Conservation (phyloP, 2,113 vertebrate species). For the Proteles cristata region DNA sequence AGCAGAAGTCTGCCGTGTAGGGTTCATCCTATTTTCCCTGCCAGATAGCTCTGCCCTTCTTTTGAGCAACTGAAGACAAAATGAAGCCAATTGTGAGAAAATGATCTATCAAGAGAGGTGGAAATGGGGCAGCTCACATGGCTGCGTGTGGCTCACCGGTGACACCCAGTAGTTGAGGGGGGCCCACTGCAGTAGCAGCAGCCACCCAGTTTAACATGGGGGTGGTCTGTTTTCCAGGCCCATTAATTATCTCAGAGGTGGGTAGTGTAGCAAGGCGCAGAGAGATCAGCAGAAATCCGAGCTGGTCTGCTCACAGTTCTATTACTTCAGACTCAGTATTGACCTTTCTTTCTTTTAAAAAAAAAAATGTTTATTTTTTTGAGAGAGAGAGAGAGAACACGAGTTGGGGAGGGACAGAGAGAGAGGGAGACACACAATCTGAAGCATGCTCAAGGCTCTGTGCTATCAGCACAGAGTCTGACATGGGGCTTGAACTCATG, state of each 20-base stretch:
- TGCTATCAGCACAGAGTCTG: no score
- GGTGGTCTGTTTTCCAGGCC: not conserved
- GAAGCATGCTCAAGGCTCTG: no score
- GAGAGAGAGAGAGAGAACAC: no score
- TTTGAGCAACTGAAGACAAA: not conserved
- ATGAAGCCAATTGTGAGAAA: not conserved
- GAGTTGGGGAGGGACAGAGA: no score
- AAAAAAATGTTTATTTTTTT: no score
- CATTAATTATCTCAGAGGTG: no score
- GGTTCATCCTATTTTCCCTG: not conserved
- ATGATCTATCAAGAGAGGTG: not conserved
- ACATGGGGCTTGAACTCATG: no score
- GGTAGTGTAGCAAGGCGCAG: not conserved
- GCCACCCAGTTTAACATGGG: not conserved
- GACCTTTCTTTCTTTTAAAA: not conserved
- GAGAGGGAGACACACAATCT: no score
- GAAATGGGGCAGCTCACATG: accelerated
- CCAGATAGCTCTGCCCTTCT: not conserved
- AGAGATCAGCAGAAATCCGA: not conserved
- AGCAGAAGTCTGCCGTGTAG: not conserved
- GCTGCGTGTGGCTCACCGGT: accelerated
- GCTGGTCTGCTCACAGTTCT: accelerated
- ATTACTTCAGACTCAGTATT: accelerated
- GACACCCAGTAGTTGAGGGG: not conserved
- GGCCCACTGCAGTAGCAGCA: accelerated